A percentile compares a stretch with the other conserved stretches of the same genome.
phyloP scores from a whole-genome alignment of 2,797 vertebrate species.

The Psittacula echo region DNA sequence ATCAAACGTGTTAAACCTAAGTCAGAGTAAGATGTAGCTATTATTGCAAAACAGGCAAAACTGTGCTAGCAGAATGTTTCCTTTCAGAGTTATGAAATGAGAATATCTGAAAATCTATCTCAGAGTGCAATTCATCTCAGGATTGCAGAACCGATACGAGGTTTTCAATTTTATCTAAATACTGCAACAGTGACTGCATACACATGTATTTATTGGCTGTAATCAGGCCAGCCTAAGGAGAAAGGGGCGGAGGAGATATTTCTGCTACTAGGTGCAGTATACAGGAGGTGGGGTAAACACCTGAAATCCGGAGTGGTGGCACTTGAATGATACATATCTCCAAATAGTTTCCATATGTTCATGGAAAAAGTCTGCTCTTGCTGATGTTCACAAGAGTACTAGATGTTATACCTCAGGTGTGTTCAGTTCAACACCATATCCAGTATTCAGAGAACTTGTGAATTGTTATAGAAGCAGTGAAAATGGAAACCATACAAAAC shows the following conservation, averaged over 20 bases:
- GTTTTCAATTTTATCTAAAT: background rate
- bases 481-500: background rate
- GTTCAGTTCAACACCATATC: background rate
- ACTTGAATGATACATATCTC: background rate
- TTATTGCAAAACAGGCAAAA: background rate
- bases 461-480: background rate
- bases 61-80: background rate
- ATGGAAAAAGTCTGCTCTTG: background rate
- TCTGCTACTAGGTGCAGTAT: background rate
- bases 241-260: background rate
- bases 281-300: background rate
- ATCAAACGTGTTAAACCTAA: background rate
- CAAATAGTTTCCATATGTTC: background rate
- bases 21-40: background rate
- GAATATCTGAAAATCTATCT: background rate
- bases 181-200: background rate
- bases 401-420: background rate
- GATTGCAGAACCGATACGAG: background rate
- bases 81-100: background rate
- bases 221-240: background rate
- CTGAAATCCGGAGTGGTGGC: background rate
- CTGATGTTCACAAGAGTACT: accelerated
- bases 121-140: background rate
- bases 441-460: background rate
- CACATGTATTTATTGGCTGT: background rate